phyloP scores from a whole-genome alignment of 2,888 invertebrate species.

The Shargacucullia verbasci region DNA sequence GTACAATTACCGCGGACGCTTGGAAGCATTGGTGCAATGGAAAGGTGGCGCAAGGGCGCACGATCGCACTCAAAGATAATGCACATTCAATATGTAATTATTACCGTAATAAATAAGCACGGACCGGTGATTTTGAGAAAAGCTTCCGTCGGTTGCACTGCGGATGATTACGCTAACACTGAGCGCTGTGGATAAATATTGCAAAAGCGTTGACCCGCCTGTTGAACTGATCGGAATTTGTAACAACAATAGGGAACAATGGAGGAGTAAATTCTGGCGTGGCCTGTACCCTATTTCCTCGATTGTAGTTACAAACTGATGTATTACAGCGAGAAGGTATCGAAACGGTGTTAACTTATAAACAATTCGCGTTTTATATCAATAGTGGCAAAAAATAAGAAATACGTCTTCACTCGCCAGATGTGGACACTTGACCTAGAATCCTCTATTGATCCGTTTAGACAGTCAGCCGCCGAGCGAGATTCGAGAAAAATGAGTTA shows the following conservation, averaged over 20 bases:
- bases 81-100: constrained; percentile 55
- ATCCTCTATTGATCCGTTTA: constrained; percentile 63
- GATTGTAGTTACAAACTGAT: constrained; percentile 29
- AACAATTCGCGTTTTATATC: constrained; percentile 11
- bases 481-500: constrained; percentile 59
- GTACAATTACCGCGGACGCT: constrained; percentile 44
- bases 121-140: constrained; percentile 65
- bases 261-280: constrained; percentile 52
- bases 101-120: constrained; percentile 57
- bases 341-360: constrained; percentile 2
- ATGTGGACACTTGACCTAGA: constrained; percentile 65
- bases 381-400: constrained; percentile 34
- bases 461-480: constrained; percentile 57
- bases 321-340: constrained; percentile 10
- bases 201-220: constrained; percentile 64
- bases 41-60: constrained; percentile 58
- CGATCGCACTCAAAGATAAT: constrained; percentile 51
- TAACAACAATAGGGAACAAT: constrained; percentile 72
- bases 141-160: constrained; percentile 68
- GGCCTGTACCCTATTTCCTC: constrained; percentile 46
- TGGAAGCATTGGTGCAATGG: constrained; percentile 50
- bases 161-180: constrained; percentile 75
- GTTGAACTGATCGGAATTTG: constrained; percentile 59
- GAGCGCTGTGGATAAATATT: constrained; percentile 72
- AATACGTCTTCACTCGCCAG: constrained; percentile 47